These are phyloP conservation scores for Eurystomus gularis DNA, from an alignment of 2,113 vertebrate species.

Conservation along the genomic window DNA sequence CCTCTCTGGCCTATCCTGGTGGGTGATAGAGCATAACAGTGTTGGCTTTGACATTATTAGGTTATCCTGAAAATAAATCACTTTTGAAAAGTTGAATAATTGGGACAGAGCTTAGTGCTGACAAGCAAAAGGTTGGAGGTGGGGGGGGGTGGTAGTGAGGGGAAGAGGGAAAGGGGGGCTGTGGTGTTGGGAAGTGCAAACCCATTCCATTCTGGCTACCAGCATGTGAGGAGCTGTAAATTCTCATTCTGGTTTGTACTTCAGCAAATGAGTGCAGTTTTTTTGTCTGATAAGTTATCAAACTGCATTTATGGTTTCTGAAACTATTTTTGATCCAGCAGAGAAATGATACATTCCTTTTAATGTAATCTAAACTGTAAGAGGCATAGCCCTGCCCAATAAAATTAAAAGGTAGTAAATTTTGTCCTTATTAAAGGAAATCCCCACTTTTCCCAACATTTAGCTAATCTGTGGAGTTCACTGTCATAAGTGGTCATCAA, in stretches of 20 bases:
- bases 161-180: background rate
- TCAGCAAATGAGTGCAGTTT: background rate
- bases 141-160: background rate
- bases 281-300: constrained; percentile 13
- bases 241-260: background rate
- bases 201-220: background rate
- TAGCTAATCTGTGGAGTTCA: constrained; percentile 16
- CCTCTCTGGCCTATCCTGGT: constrained; percentile 7
- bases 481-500: background rate
- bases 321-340: constrained; percentile 19
- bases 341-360: constrained; percentile 16
- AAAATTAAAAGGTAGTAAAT: constrained; percentile 43
- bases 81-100: constrained; percentile 69
- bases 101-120: constrained; percentile 65
- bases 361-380: background rate
- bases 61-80: constrained; percentile 71
- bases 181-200: background rate
- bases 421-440: constrained; percentile 20
- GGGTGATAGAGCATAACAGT: constrained; percentile 57
- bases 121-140: constrained; percentile 41
- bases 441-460: background rate
- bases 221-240: background rate
- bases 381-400: background rate
- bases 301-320: background rate
- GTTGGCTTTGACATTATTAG: constrained; percentile 69